Evolutionary conservation across 1,140 invertebrate genomes (phyloP), one percentile per base, ranked within the genome.

Genomic region (Tetragnatha versicolor): DNA sequence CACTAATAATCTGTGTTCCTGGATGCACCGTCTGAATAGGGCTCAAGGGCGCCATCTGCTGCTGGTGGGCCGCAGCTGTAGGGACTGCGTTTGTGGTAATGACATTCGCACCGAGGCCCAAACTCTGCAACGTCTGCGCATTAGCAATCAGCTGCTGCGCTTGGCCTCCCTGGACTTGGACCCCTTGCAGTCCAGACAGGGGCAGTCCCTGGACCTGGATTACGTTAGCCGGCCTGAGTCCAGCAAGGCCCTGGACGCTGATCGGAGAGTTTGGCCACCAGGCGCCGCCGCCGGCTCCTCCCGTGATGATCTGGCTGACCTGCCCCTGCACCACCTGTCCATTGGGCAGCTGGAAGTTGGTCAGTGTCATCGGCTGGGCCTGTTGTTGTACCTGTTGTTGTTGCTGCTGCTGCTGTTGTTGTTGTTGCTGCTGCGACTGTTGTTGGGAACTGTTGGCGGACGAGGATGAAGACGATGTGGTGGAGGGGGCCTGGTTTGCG

Each of bases 381-480:
- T 58, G 60, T n/a, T 66, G 75, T 17, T 77, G 39, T 39, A 27
- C 33, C 33, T 42, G 45, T 47, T 49, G 47, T 35, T 53, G 49
- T 55, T 66, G 51, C 9, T 60, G 63, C n/a, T 58, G 49, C n/a
- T 55, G 51, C 33, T 70, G 55, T 37, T 81, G 79, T 27, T 81
- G 80, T 3, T 80, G 69, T 39, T 81, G 79, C 25, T 66, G 63
- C 20, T 68, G 65, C 25, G 47, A 60, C 3, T 65, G 63, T 33
- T 79, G 70, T 72, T 90, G 0, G 92, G 89, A 78, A 93, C 89
- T 86, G 93, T 92, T 9, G 22, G 37, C 20, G 6, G 65, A 39
- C 6, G 60, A 17, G 27, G 63, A 61, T 92, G 92, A 85, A 93
- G 93, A 37, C 9, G 47, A 69, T 33, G 80, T 82, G 95, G 93